phyloP scores from a whole-genome alignment of 2,888 invertebrate species.

The Balanococcus diminutus region DNA sequence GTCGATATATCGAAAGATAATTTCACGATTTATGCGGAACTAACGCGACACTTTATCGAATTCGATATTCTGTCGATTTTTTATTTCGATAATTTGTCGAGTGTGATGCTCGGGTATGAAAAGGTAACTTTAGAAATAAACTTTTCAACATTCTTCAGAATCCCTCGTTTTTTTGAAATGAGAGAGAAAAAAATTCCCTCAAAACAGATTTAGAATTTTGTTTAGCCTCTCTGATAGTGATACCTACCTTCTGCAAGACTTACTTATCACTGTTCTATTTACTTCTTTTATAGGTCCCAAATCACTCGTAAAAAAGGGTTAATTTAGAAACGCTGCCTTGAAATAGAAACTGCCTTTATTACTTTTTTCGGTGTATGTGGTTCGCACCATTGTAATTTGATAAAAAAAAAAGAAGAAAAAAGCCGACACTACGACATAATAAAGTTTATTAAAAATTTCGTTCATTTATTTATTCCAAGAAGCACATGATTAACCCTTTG shows the following conservation, averaged over 20 bases:
- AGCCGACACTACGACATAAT: neutral
- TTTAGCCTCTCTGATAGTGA: slow-evolving; percentile 15
- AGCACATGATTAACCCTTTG: slow-evolving; percentile 31
- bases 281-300: slow-evolving; percentile 51
- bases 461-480: slow-evolving; percentile 19
- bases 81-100: too few relatives aligned
- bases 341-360: slow-evolving; percentile 43
- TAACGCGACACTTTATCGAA: too few relatives aligned
- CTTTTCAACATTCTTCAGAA: too few relatives aligned
- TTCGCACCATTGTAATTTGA: slow-evolving; percentile 21
- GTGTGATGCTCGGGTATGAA: too few relatives aligned
- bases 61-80: too few relatives aligned
- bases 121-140: too few relatives aligned
- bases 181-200: neutral
- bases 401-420: neutral
- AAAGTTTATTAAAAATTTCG: slow-evolving; percentile 28
- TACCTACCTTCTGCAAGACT: slow-evolving; percentile 28
- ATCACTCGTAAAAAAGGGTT: slow-evolving; percentile 51
- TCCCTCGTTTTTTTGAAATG: neutral
- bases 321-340: slow-evolving; percentile 45
- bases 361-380: slow-evolving; percentile 29
- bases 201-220: neutral
- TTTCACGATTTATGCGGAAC: too few relatives aligned
- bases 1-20: too few relatives aligned
- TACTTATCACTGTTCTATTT: slow-evolving; percentile 51